These are phyloP conservation scores for Nomia melanderi DNA, from an alignment of 1,140 invertebrate genomes.

Conservation along the genomic window DNA sequence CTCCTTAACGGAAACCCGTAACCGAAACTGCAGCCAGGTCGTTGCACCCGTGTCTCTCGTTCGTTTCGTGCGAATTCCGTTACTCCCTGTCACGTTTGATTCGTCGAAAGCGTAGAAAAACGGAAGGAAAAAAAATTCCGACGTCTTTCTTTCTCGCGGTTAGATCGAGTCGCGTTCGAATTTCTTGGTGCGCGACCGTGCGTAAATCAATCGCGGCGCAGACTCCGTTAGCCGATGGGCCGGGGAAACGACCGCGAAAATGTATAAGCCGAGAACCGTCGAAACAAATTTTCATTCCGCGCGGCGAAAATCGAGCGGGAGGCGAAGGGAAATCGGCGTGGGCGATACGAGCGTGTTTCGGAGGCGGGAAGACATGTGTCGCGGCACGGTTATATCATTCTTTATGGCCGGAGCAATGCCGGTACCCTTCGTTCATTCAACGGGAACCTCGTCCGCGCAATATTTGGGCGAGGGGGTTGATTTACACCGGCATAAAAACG, in stretches of 20 bases:
- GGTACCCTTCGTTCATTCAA: constrained; percentile 72
- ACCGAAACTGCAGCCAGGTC: constrained; percentile 3
- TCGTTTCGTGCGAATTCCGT: constrained; percentile 18
- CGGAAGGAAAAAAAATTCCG: too few relatives aligned
- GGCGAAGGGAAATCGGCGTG: constrained; percentile 30
- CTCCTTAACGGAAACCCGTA: constrained; percentile 42
- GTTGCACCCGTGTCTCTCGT: not conserved
- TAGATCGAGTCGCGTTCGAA: not conserved
- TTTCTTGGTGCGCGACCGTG: constrained; percentile 24
- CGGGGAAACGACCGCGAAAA: constrained; percentile 20
- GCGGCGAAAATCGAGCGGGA: constrained; percentile 18
- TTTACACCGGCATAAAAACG: constrained; percentile 79
- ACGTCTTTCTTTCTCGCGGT: too few relatives aligned
- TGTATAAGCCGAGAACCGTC: constrained; percentile 57
- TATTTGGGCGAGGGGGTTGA: constrained; percentile 76
- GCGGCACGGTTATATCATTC: constrained; percentile 80
- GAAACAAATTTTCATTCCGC: constrained; percentile 79
- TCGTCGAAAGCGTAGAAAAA: too few relatives aligned
- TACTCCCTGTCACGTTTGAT: not conserved
- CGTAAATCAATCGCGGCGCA: constrained; percentile 40
- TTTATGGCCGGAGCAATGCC: constrained; percentile 75
- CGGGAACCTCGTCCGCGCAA: constrained; percentile 58
- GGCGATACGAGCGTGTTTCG: constrained; percentile 62
- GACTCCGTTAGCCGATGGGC: not conserved
- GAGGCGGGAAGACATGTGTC: constrained; percentile 78